These are phyloP conservation scores for Disparrhopalites patrizii DNA, from an alignment of 2,888 invertebrate genomes.

Conservation along the genomic window DNA sequence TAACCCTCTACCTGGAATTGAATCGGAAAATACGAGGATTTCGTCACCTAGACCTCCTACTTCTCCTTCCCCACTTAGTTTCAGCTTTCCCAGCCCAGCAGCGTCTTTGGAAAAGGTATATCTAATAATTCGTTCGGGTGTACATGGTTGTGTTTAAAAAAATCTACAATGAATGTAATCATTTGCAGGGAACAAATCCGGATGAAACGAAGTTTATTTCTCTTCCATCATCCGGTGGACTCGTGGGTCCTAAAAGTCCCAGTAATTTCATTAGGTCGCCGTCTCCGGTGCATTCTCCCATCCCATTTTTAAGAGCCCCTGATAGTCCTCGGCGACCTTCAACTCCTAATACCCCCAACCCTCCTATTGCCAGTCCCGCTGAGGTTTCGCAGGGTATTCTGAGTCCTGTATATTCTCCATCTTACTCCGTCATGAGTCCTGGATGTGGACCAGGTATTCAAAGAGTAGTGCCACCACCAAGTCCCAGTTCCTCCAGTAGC, in stretches of 20 bases:
- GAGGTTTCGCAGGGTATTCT: constrained; percentile 17
- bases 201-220: not conserved
- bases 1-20: no score
- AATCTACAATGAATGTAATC: no score
- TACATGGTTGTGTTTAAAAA: no score
- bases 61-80: no score
- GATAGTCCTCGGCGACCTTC: constrained; percentile 17
- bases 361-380: not conserved
- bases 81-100: no score
- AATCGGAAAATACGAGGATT: no score
- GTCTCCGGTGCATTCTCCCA: constrained; percentile 8
- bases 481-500: not conserved
- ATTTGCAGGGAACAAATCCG: not conserved
- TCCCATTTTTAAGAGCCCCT: not conserved
- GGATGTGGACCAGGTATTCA: constrained; percentile 8
- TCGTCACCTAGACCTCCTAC: no score
- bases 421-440: constrained; percentile 18
- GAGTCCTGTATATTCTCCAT: constrained; percentile 5
- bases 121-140: no score
- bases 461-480: not conserved
- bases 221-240: constrained; percentile 8
- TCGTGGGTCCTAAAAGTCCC: constrained; percentile 5
- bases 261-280: not conserved
- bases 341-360: constrained; percentile 4
- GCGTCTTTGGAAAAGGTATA: no score